Conservation (phyloP, 2,888 invertebrate species). For the Junonia oenone region DNA sequence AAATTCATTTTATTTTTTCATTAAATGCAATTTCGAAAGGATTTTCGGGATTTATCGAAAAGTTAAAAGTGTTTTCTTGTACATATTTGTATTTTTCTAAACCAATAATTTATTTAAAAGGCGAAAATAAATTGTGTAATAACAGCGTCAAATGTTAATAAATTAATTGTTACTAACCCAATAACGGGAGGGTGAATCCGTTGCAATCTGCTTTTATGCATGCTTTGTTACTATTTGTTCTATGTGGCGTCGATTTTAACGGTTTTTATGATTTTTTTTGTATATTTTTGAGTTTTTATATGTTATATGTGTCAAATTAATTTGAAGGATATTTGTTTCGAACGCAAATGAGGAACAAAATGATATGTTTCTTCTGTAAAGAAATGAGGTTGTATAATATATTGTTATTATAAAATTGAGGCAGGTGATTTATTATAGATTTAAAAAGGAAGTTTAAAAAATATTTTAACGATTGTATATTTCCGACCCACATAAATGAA, state of each 20-base stretch:
- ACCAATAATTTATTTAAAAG: constrained; percentile 23
- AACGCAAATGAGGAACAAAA: too few species aligned
- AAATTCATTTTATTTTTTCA: background rate
- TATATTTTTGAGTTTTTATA: too few species aligned
- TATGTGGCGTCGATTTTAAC: background rate
- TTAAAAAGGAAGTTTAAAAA: too few species aligned
- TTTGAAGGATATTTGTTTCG: background rate
- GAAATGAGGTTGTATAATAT: too few species aligned
- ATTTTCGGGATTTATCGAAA: background rate
- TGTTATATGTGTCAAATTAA: background rate
- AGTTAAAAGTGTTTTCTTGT: background rate
- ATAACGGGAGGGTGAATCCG: constrained; percentile 45
- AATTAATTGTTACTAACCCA: constrained; percentile 29
- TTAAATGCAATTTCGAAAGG: background rate
- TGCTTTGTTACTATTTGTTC: constrained; percentile 35
- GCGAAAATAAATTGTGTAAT: constrained; percentile 38
- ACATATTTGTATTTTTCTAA: constrained; percentile 17
- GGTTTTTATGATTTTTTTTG: too few species aligned
- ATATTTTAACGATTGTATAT: too few species aligned
- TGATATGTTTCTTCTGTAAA: too few species aligned
- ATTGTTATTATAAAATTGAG: too few species aligned
- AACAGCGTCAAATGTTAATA: background rate
- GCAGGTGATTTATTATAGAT: too few species aligned
- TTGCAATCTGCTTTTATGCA: constrained; percentile 69
- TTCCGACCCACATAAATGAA: background rate